These are phyloP conservation scores for Polymixis lichenea DNA, from an alignment of 2,888 invertebrate genomes.

Conservation along the genomic window DNA sequence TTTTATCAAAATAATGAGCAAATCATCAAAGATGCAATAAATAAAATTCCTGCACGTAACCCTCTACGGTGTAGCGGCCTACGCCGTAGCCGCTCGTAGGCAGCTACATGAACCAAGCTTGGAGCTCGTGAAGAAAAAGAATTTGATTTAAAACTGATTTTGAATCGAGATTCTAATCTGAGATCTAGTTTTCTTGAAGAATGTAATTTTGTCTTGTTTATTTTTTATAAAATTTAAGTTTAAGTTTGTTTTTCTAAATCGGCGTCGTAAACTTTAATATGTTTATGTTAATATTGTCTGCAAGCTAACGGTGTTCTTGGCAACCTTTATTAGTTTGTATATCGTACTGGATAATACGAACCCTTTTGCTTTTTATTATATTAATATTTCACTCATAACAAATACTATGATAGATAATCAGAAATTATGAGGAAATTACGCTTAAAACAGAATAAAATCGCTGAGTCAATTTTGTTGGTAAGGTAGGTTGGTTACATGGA, in stretches of 20 bases:
- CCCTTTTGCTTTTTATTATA: background rate
- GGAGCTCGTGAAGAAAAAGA: background rate
- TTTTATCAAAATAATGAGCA: background rate
- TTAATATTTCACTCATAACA: background rate
- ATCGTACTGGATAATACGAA: background rate
- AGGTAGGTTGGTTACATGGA: no score
- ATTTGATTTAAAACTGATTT: background rate
- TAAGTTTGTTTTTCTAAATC: slow-evolving; percentile 19
- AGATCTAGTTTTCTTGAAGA: slow-evolving; percentile 3
- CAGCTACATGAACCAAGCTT: slow-evolving; percentile 4
- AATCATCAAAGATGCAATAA: background rate
- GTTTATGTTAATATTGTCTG: slow-evolving; percentile 29
- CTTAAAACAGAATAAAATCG: no score
- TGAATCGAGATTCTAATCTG: background rate
- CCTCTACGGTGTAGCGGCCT: slow-evolving; percentile 42
- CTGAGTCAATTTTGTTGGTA: no score
- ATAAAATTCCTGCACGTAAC: background rate
- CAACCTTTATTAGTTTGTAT: slow-evolving; percentile 18
- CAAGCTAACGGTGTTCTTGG: slow-evolving; percentile 16
- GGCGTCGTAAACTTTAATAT: slow-evolving; percentile 24
- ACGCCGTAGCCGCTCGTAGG: slow-evolving; percentile 43
- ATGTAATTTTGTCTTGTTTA: slow-evolving; percentile 4
- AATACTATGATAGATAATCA: background rate
- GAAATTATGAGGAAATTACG: background rate
- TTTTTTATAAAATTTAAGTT: slow-evolving; percentile 29